Base-by-base conservation (phyloP, 2,888 invertebrate genomes). In the Drosophila testacea region DNA sequence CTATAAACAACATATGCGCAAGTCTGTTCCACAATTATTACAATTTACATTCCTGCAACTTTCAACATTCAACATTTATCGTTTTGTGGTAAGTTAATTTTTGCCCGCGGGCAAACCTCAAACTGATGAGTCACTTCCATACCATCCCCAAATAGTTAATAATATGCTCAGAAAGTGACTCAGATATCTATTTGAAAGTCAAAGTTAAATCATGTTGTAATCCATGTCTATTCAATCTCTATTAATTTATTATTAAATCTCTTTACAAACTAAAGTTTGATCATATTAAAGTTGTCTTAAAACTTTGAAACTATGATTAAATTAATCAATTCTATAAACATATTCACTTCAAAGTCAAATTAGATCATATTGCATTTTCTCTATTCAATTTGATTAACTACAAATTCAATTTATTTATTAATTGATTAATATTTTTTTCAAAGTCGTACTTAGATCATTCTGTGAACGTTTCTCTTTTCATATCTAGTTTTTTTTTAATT, bases 71-170 rank as follows among this genome's bases (percentile, higher is more conserved):
- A 67, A 41, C 57, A 61, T 22, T 22, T 3, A 22, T 2, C 22
- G 22, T 22, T 52, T 27, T 62, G 50, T 55, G 67, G 67, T 67
- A 67, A 67, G 67, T 67, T 2, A 38, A 3, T 32, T 28, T 28
- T 38, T 7, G 10, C 48, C 41, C 41, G 13, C 41, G 36, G 39
- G 48, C 27, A 22, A 60, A 22, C 36, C 36, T 42, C n/a, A 16
- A 54, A 5, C 16, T 22, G 52, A 67, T 67, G 66, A 67, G 41
- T 67, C 66, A 67, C 36, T 34, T 27, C 39, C 22, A 5, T 39
- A 10, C 36, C 22, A 22, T 22, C 36, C 27, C 7, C 46, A 56
- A 42, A 16, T 16, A 4, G 32, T 11, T 41, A n/a, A 2, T 10
- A 9, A 42, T 30, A 54, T 30, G 41, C 16, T 13, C 28, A 34